Base-by-base conservation (phyloP, 2,888 invertebrate genomes). In the Synergus itoensis region DNA sequence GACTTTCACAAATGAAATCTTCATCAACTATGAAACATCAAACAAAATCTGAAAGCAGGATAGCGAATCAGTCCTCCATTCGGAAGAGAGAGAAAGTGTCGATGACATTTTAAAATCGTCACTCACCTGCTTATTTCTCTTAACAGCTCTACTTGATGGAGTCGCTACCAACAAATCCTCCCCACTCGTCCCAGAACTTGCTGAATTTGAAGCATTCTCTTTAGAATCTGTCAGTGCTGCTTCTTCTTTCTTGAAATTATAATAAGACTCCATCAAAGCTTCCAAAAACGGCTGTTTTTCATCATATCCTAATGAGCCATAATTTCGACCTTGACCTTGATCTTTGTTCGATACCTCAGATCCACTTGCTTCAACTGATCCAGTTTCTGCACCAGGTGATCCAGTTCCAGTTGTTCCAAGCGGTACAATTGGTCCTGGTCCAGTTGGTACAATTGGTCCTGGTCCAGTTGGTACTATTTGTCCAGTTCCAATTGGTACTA, bases 71-170 rank as follows among this genome's bases (percentile, higher is more conserved):
- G 12, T 75, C 16, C 21, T 62, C 4, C 11, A 36, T 28, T 12
- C 43, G n/a, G 3, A 28, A 69, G 28, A 48, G 28, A 69, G 73
- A 40, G 73, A 73, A 73, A 73, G 73, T 73, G n/a, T 65, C n/a
- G 9, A 11, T 65, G 40, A 43, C 4, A 65, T 41, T 4, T 36
- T 28, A n/a, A 28, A 53, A 21, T 21, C 9, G 16, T 48, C 48
- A 60, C 80, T 81, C 73, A 90, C 91, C 88, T 91, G 88, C 81
- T 89, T 90, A 78, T 87, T 90, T 73, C 84, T 87, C 45, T 89
- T 90, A 4, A 69, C 85, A 40, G 48, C 57, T 43, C 63, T 53
- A 40, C 43, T 75, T 16, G 77, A 57, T 12, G 43, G 21, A 53
- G 53, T 41, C 11, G 43, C 41, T 7, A 63, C 28, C 21, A 28